Evolutionary conservation across 2,797 vertebrate genomes (phyloP).

Genomic region (Lates japonicus): DNA sequence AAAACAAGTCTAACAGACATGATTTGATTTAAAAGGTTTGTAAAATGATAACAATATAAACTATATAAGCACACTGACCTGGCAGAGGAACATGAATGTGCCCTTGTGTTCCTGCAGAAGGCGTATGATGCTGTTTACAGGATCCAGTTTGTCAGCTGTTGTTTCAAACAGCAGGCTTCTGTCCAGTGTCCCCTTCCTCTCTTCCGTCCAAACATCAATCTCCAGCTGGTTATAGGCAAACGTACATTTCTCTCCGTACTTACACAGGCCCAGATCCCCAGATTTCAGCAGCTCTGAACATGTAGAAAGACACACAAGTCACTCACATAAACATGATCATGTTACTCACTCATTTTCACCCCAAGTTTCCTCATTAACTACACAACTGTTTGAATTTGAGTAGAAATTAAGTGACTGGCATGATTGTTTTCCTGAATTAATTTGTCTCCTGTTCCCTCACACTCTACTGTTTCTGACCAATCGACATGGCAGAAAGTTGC

Average conservation of each 20-base stretch:
- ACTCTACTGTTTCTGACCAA: no score
- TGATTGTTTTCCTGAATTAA: background rate
- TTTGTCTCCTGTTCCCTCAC: background rate
- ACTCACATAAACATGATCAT: background rate
- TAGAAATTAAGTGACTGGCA: background rate
- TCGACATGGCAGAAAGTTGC: background rate
- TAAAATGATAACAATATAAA: background rate
- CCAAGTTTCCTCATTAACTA: background rate
- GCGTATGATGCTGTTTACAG: constrained; percentile 53
- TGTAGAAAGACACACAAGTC: background rate
- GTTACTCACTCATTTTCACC: background rate
- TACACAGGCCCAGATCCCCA: constrained; percentile 82
- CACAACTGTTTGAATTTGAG: background rate
- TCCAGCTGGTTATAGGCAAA: constrained; percentile 98
- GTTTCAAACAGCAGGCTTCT: constrained; percentile 91
- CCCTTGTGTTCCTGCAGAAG: constrained; percentile 80
- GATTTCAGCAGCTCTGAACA: constrained; percentile 90
- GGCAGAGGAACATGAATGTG: constrained; percentile 83
- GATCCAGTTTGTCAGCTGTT: constrained; percentile 51
- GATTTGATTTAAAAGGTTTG: background rate
- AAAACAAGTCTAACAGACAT: background rate
- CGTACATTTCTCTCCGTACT: constrained; percentile 94
- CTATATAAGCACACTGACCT: constrained; percentile 61
- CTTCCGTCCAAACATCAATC: constrained; percentile 96
- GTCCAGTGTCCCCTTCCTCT: constrained; percentile 92